Conservation (phyloP, 2,113 vertebrate genomes). For the Callipepla squamata region DNA sequence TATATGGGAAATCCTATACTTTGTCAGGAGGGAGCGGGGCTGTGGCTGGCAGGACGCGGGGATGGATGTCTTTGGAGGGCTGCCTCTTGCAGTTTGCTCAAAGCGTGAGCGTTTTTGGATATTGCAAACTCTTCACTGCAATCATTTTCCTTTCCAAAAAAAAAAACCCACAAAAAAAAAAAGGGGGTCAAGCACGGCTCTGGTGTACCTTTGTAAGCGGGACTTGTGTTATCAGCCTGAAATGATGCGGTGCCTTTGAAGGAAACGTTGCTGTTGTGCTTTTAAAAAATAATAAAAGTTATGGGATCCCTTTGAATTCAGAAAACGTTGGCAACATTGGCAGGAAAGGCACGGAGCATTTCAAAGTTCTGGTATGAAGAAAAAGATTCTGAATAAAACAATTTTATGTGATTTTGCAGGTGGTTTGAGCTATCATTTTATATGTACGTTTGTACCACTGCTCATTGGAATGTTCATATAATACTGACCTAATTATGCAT, state of each 20-base stretch:
- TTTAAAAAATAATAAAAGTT: slow-evolving; percentile 78
- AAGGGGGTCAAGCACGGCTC: background rate
- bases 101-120: slow-evolving; percentile 48
- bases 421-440: slow-evolving; percentile 89
- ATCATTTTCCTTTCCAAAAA: slow-evolving; percentile 29
- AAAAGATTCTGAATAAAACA: slow-evolving; percentile 87
- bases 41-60: background rate
- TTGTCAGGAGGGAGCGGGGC: background rate
- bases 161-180: background rate
- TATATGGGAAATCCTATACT: background rate
- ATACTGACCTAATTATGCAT: slow-evolving; percentile 91
- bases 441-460: slow-evolving; percentile 87
- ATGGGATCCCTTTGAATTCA: slow-evolving; percentile 77
- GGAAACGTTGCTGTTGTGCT: slow-evolving; percentile 55
- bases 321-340: slow-evolving; percentile 78
- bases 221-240: slow-evolving; percentile 50
- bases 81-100: background rate
- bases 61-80: slow-evolving; percentile 4
- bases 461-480: slow-evolving; percentile 89
- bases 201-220: slow-evolving; percentile 71
- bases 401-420: slow-evolving; percentile 89
- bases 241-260: slow-evolving; percentile 70
- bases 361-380: slow-evolving; percentile 83
- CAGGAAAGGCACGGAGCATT: slow-evolving; percentile 81
- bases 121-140: slow-evolving; percentile 68